Conservation (phyloP, 2,888 invertebrate genomes). For the Agelastica alni region DNA sequence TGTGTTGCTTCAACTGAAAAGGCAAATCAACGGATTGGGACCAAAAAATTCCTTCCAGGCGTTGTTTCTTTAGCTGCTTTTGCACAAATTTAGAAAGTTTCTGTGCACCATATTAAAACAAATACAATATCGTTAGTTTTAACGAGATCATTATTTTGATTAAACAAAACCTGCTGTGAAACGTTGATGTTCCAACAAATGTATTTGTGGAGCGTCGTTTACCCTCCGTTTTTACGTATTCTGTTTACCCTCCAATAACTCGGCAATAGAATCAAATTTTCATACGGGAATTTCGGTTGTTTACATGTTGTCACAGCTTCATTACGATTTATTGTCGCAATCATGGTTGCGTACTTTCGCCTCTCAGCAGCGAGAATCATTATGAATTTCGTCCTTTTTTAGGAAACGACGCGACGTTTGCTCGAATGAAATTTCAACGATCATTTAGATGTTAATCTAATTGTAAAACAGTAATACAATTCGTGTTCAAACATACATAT, state of each 20-base stretch:
- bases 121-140: no score
- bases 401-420: slow-evolving; percentile 13
- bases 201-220: no score
- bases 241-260: slow-evolving; percentile 20
- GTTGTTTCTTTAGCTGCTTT: no score
- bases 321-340: slow-evolving; percentile 25
- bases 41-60: no score
- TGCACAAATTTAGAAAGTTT: no score
- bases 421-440: slow-evolving; percentile 10
- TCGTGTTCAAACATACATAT: no score
- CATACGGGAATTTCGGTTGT: slow-evolving; percentile 21
- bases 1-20: no score
- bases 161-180: no score
- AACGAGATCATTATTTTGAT: no score
- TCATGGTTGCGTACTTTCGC: slow-evolving; percentile 17
- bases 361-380: slow-evolving; percentile 1
- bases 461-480: not conserved
- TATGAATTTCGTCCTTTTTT: slow-evolving; percentile 18
- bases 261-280: slow-evolving; percentile 21
- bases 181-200: no score
- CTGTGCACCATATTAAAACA: no score
- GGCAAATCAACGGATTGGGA: no score
- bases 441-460: slow-evolving; percentile 20
- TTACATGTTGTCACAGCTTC: slow-evolving; percentile 24
- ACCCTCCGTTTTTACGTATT: slow-evolving; percentile 10